phyloP scores from a whole-genome alignment of 2,113 vertebrate genomes.

The Amazona vittata region DNA sequence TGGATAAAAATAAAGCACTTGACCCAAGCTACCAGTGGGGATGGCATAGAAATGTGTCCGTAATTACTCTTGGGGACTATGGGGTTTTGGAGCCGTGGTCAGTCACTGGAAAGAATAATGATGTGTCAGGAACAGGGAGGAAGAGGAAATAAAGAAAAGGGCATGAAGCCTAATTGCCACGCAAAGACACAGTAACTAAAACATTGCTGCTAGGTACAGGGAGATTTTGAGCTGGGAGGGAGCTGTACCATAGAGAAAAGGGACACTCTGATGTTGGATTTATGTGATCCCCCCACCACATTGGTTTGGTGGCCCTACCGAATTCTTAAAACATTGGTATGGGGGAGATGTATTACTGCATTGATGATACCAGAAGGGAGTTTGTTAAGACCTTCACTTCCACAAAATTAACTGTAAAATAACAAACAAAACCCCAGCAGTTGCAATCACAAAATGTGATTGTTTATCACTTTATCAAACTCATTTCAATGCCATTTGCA shows the following conservation, averaged over 20 bases:
- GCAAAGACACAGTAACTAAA: not conserved
- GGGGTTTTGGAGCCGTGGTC: not conserved
- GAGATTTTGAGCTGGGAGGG: not conserved
- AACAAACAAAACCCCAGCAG: not conserved
- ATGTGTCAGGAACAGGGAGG: not conserved
- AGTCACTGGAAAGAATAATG: constrained; percentile 25
- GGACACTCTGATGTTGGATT: not conserved
- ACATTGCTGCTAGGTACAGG: not conserved
- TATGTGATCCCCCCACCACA: not conserved
- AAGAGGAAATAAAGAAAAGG: constrained; percentile 8
- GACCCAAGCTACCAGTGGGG: not conserved
- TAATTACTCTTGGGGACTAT: not conserved
- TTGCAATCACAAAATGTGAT: not conserved
- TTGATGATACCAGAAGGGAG: not conserved
- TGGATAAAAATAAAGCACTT: constrained; percentile 7
- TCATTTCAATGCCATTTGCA: constrained; percentile 8
- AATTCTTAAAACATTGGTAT: not conserved
- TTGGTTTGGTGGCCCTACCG: not conserved
- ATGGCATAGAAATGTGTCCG: not conserved
- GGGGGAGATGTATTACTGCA: not conserved
- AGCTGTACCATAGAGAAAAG: not conserved
- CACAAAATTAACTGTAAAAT: constrained; percentile 8
- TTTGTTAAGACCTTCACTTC: not conserved
- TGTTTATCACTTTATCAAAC: constrained; percentile 18
- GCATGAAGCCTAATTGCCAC: not conserved